Evolutionary conservation across 2,888 invertebrate species (phyloP).

Genomic region (Endotricha flammealis): DNA sequence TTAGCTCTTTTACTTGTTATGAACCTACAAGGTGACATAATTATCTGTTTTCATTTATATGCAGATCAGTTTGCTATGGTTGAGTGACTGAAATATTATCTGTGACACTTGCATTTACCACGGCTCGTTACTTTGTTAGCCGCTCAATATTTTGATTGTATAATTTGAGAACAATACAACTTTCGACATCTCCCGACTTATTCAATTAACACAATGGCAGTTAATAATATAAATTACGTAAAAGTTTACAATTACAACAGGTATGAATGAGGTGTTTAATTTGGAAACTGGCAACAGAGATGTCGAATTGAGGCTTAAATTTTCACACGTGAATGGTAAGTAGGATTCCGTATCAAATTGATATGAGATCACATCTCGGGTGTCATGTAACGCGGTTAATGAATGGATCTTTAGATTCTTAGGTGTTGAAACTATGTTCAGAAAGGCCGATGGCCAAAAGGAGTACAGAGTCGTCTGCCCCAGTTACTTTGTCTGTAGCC

Average conservation of each 20-base stretch:
- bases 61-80: not conserved
- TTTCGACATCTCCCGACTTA: constrained; percentile 36
- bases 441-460: constrained; percentile 7
- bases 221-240: constrained; percentile 51
- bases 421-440: constrained; percentile 19
- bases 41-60: too few relatives aligned
- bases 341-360: constrained; percentile 34
- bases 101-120: constrained; percentile 3
- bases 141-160: constrained; percentile 14
- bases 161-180: constrained; percentile 18
- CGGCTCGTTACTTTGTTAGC: constrained; percentile 7
- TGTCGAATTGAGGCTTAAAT: constrained; percentile 35
- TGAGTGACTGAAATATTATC: not conserved
- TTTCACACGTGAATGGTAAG: constrained; percentile 41
- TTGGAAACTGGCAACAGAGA: constrained; percentile 38
- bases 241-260: constrained; percentile 40
- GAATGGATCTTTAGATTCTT: constrained; percentile 27
- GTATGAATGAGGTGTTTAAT: constrained; percentile 55
- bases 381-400: constrained; percentile 33
- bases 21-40: too few relatives aligned
- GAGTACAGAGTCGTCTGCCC: constrained; percentile 8
- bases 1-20: too few relatives aligned
- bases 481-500: constrained; percentile 7
- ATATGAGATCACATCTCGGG: constrained; percentile 22
- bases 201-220: constrained; percentile 56